Conservation (phyloP, 2,888 invertebrate species). For the Saturnia pavonia region DNA sequence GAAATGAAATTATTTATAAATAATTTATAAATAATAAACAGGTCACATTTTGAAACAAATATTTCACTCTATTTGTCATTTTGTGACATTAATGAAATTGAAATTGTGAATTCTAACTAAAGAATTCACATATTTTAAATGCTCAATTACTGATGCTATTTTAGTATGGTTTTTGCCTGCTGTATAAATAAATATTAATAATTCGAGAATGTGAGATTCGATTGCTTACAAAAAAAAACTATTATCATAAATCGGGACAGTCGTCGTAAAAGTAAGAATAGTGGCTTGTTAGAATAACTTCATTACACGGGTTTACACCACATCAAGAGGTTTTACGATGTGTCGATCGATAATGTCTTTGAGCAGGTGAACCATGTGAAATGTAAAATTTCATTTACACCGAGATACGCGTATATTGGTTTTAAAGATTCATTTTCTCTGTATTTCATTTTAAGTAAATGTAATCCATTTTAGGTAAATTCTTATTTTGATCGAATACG, state of each 20-base stretch:
- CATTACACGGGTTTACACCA: constrained; percentile 66
- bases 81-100: background rate
- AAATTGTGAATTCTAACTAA: background rate
- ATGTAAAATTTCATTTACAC: background rate
- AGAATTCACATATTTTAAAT: background rate
- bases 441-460: background rate
- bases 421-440: constrained; percentile 3
- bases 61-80: constrained; percentile 1
- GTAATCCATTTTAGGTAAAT: background rate
- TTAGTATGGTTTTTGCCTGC: background rate
- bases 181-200: background rate
- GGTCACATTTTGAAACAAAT: constrained; percentile 14
- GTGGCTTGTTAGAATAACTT: constrained; percentile 71
- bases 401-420: background rate
- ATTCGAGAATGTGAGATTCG: background rate
- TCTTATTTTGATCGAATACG: background rate
- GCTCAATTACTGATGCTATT: background rate
- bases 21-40: constrained; percentile 33
- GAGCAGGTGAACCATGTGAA: constrained; percentile 17
- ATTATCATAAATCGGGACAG: constrained; percentile 37
- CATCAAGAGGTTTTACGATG: constrained; percentile 61
- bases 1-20: constrained; percentile 11
- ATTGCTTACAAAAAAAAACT: constrained; percentile 30
- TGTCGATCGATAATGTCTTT: constrained; percentile 34
- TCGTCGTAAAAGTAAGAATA: constrained; percentile 66